A percentile compares a stretch with the other conserved stretches of the same genome.
These are phyloP conservation scores for Orthosia gothica DNA, from an alignment of 2,888 invertebrate genomes.

Conservation along the genomic window DNA sequence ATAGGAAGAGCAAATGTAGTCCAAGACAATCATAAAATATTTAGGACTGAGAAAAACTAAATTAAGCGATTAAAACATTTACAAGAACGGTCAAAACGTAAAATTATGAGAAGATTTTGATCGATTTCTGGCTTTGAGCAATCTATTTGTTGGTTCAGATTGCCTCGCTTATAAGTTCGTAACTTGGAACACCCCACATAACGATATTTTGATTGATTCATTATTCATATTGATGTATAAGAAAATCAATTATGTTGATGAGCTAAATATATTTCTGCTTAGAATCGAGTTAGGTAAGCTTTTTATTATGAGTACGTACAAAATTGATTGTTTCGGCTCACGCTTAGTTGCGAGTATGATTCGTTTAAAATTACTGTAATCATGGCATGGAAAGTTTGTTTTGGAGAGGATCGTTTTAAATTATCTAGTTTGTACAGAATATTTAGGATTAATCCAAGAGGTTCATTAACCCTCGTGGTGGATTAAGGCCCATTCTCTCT, in stretches of 20 bases:
- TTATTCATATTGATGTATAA: slow-evolving; percentile 81
- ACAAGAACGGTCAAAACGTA: neutral
- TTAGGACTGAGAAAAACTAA: neutral
- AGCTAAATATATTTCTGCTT: slow-evolving; percentile 67
- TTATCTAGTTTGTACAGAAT: neutral
- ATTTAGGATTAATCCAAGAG: too few relatives aligned
- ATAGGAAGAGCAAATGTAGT: neutral
- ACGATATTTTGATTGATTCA: slow-evolving; percentile 86
- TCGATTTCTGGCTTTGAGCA: neutral
- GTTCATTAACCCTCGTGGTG: too few relatives aligned
- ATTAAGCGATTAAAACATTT: too few relatives aligned
- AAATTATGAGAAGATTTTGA: neutral
- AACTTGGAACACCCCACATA: slow-evolving; percentile 70
- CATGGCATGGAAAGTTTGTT: slow-evolving; percentile 4
- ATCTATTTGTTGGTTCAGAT: neutral
- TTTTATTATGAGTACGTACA: slow-evolving; percentile 28
- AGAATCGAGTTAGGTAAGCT: slow-evolving; percentile 60
- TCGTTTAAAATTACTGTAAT: slow-evolving; percentile 21
- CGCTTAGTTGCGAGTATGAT: slow-evolving; percentile 10
- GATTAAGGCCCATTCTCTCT: too few relatives aligned
- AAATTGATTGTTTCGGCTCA: slow-evolving; percentile 42
- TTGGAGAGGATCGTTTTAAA: neutral
- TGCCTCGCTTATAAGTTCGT: slow-evolving; percentile 30
- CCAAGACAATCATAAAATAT: neutral
- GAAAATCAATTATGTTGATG: slow-evolving; percentile 83